These are phyloP conservation scores for Zygaena filipendulae DNA, from an alignment of 2,888 invertebrate species.

Conservation along the genomic window DNA sequence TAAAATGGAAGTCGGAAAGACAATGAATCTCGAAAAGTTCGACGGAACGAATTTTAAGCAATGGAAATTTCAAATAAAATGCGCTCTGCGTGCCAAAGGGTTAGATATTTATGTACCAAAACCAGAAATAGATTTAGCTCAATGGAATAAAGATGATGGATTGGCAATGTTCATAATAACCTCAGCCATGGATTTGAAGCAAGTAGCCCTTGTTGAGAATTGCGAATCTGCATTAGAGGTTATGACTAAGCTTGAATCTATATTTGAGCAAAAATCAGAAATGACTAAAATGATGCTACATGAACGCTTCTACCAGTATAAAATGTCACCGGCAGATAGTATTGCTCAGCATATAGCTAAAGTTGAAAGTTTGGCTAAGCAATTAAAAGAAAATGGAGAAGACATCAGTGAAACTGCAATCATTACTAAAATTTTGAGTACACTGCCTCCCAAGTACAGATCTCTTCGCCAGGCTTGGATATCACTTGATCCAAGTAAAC, in stretches of 20 bases:
- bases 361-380: slow-evolving; percentile 1
- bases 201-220: slow-evolving; percentile 11
- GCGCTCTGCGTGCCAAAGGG: no score
- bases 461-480: slow-evolving; percentile 20
- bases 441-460: slow-evolving; percentile 18
- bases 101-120: no score
- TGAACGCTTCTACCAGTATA: not conserved
- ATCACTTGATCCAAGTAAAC: slow-evolving; percentile 16
- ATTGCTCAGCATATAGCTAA: not conserved
- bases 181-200: slow-evolving; percentile 11
- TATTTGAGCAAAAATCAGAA: not conserved
- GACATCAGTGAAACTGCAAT: slow-evolving; percentile 19
- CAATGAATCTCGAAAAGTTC: no score
- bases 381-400: slow-evolving; percentile 19
- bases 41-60: no score
- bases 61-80: no score
- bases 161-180: no score
- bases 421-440: slow-evolving; percentile 22
- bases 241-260: slow-evolving; percentile 3
- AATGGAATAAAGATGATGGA: no score
- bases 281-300: slow-evolving; percentile 1
- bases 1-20: no score
- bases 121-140: no score
- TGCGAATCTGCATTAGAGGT: slow-evolving; percentile 10
- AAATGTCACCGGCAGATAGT: slow-evolving; percentile 1